Evolutionary conservation across 2,888 invertebrate species (phyloP).

Genomic region (Oasisia sp.): DNA sequence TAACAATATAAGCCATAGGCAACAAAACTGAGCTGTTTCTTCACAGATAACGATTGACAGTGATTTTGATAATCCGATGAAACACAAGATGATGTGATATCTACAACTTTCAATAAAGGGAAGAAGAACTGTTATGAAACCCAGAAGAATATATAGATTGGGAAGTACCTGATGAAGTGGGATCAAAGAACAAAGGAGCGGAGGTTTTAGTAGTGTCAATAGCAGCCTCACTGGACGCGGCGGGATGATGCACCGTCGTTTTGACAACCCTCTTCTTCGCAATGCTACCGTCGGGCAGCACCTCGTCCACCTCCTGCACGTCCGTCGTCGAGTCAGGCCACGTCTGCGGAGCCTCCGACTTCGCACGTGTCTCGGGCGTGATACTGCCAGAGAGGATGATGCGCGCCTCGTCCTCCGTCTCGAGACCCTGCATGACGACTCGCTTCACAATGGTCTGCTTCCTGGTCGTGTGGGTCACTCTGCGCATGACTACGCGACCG

Average conservation of each 20-base stretch:
- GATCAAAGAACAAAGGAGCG: conserved; percentile 7
- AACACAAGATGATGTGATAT: background rate
- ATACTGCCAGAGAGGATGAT: background rate
- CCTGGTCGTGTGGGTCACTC: conserved; percentile 49
- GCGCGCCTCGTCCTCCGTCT: conserved; percentile 26
- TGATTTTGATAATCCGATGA: background rate
- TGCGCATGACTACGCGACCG: conserved; percentile 45
- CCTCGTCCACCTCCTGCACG: conserved; percentile 37
- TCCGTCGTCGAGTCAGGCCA: conserved; percentile 25
- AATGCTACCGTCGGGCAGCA: conserved; percentile 33
- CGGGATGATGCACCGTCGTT: conserved; percentile 45
- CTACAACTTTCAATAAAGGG: background rate
- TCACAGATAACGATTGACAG: background rate
- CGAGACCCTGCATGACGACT: conserved; percentile 49
- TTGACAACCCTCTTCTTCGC: conserved; percentile 46
- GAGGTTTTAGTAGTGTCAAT: conserved; percentile 12
- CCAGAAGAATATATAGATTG: background rate
- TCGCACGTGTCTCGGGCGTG: background rate
- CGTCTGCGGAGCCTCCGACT: background rate
- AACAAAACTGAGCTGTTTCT: background rate
- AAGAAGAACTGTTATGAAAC: conserved; percentile 6
- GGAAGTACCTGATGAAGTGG: conserved; percentile 6
- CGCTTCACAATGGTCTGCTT: conserved; percentile 49
- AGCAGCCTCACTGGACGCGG: conserved; percentile 28
- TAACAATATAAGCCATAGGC: too few species aligned